Evolutionary conservation across 1,140 invertebrate genomes (phyloP).

Genomic region (Periplaneta americana): DNA sequence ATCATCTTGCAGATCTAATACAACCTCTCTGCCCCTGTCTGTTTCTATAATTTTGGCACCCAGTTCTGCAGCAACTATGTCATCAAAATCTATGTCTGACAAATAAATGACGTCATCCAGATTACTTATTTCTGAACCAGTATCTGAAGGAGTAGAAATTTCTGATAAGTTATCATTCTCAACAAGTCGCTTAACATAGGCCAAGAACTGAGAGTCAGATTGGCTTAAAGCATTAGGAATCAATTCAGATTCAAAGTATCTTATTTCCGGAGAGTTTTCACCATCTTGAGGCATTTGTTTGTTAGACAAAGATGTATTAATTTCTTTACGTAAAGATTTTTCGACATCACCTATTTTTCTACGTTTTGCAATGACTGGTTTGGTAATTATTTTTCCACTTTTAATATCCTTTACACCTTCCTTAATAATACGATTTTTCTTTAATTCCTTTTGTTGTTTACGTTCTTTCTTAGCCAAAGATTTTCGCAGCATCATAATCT

Average conservation of each 20-base stretch:
- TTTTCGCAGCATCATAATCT: conserved; percentile 51
- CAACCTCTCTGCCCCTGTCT: not conserved
- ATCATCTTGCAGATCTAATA: not conserved
- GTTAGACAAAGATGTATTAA: not conserved
- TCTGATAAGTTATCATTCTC: conserved; percentile 10
- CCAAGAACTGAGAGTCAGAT: not conserved
- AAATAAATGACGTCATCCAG: not conserved
- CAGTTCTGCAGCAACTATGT: conserved; percentile 38
- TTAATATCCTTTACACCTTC: not conserved
- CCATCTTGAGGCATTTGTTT: not conserved
- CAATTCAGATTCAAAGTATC: not conserved
- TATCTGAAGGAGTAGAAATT: not conserved
- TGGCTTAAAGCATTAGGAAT: not conserved
- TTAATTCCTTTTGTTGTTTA: conserved; percentile 33
- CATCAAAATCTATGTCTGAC: not conserved
- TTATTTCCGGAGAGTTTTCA: not conserved
- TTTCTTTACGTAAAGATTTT: not conserved
- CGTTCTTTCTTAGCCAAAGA: conserved; percentile 50
- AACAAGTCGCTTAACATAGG: not conserved
- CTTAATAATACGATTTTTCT: not conserved
- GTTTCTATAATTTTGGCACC: not conserved
- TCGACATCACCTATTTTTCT: conserved; percentile 4
- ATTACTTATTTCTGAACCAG: not conserved
- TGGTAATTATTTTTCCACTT: not conserved
- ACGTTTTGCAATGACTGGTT: not conserved